These are phyloP conservation scores for Limnothrissa miodon DNA, from an alignment of 2,113 vertebrate genomes.

Conservation along the genomic window DNA sequence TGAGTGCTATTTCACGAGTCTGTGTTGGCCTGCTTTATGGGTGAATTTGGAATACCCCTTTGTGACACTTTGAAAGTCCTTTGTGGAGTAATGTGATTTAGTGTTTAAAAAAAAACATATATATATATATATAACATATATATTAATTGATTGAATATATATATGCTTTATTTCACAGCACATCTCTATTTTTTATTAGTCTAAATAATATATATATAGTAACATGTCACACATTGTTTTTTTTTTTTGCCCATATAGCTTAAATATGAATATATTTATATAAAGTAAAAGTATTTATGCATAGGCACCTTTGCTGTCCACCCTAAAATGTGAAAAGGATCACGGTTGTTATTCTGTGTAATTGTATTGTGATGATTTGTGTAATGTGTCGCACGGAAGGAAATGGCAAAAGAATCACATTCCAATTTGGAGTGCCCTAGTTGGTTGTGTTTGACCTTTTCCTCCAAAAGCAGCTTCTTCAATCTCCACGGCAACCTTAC, in stretches of 20 bases:
- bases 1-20: not conserved
- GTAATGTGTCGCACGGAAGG: constrained; percentile 50
- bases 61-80: not conserved
- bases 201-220: constrained; percentile 10
- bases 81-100: constrained; percentile 8
- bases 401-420: not conserved
- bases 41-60: not conserved
- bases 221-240: not conserved
- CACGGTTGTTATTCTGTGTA: constrained; percentile 11
- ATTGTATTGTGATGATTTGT: constrained; percentile 39
- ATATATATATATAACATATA: no score
- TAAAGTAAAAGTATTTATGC: constrained; percentile 44
- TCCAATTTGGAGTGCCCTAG: constrained; percentile 39
- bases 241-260: constrained; percentile 29
- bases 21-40: not conserved
- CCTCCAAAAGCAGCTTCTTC: constrained; percentile 18
- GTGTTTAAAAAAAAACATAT: not conserved
- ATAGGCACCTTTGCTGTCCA: constrained; percentile 29
- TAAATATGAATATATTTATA: constrained; percentile 34
- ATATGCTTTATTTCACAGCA: not conserved
- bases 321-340: not conserved
- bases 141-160: no score
- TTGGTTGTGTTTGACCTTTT: constrained; percentile 40
- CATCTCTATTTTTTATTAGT: constrained; percentile 10
- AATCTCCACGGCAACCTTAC: constrained; percentile 7